Conservation (phyloP, 2,888 invertebrate species). For the Caenorhabditis doughertyi region DNA sequence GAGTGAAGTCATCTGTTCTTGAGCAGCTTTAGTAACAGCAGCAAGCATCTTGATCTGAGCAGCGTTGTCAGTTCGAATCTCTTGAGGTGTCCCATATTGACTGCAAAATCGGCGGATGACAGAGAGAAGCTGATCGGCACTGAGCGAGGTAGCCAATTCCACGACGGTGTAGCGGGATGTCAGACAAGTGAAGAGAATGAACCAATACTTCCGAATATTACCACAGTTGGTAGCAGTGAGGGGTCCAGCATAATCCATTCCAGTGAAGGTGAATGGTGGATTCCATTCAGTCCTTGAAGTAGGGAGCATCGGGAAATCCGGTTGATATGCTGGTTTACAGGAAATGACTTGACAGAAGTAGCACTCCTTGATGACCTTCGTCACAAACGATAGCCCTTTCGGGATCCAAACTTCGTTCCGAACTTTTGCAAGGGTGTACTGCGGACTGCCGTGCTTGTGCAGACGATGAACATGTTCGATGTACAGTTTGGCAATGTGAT, state of each 20-base stretch:
- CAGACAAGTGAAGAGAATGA: slow-evolving; percentile 35
- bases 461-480: slow-evolving; percentile 6
- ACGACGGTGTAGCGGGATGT: slow-evolving; percentile 14
- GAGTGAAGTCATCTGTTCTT: not conserved
- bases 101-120: slow-evolving; percentile 9
- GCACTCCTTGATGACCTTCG: slow-evolving; percentile 74
- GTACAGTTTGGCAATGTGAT: slow-evolving; percentile 11
- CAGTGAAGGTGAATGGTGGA: slow-evolving; percentile 77
- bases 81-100: slow-evolving; percentile 21
- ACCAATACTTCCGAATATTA: slow-evolving; percentile 13
- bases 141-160: not conserved
- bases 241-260: slow-evolving; percentile 82
- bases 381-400: slow-evolving; percentile 72
- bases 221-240: slow-evolving; percentile 60
- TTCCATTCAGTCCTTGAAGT: slow-evolving; percentile 71
- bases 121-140: not conserved
- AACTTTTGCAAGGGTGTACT: slow-evolving; percentile 64
- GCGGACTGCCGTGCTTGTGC: slow-evolving; percentile 22
- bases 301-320: slow-evolving; percentile 82
- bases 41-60: slow-evolving; percentile 10
- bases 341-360: slow-evolving; percentile 74
- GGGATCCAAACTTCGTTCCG: slow-evolving; percentile 80
- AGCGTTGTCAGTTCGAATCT: slow-evolving; percentile 30
- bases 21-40: not conserved
- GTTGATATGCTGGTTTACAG: slow-evolving; percentile 68